Evolutionary conservation across 2,113 vertebrate genomes (phyloP), one percentile per base, ranked within the genome.

Genomic region (Halichoerus grypus): DNA sequence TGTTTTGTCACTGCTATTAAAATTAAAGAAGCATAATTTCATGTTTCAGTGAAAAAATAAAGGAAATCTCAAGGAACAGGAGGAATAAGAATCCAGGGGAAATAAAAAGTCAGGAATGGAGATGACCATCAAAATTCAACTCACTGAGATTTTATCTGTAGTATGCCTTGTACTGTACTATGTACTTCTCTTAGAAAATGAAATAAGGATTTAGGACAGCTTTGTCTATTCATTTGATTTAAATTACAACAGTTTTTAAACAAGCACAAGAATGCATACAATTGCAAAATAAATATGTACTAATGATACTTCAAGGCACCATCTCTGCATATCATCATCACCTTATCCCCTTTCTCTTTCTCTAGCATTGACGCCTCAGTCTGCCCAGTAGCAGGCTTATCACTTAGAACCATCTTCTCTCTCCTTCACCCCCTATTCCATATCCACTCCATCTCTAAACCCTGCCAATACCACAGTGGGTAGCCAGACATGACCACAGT

Each of bases 161-260:
- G 61, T 14, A 63, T 63, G 61, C 67, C 13, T 5, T 10, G 33
- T 69, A 69, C 33, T n/a, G 8, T 69, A 69, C 67, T 19, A 36
- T 69, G 4, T 12, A 26, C 26, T 53, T 89, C 81, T 76, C 55
- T 33, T 86, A 72, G 79, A 86, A 83, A 95, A n/a, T 61, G 5
- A 28, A 65, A 61, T 92, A 80, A 22, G 7, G 8, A 95, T 94
- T 97, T 63, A 92, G 67, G 21, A 89, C 21, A 55, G 33, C 31
- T 42, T 94, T 46, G 72, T 71, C 55, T 59, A 61, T 65, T 71
- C 80, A 82, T 94, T 33, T 51, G 5, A 95, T 69, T 88, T 77
- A 96, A 89, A 92, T 83, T 53, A 18, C 12, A 82, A 24, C 19
- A 22, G 11, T 36, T 85, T 95, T 77, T 93, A 92, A 95, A 90